Evolutionary conservation across 2,888 invertebrate species (phyloP).

Genomic region (Melinopterus prodromus): DNA sequence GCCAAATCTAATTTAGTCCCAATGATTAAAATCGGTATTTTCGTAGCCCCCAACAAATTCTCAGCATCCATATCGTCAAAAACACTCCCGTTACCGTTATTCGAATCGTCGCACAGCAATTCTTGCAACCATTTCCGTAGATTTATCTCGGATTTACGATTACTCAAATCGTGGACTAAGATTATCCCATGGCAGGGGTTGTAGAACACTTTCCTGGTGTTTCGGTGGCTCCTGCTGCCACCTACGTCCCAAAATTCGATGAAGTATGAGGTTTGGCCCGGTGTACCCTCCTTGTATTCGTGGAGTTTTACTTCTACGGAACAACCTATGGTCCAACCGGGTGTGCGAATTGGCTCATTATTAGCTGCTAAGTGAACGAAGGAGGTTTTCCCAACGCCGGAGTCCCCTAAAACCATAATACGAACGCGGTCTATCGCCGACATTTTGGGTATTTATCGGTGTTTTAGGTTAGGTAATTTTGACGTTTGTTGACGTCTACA

Average conservation of each 20-base stretch:
- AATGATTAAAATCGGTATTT: constrained; percentile 93
- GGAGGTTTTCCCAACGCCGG: constrained; percentile 97
- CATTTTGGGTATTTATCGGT: constrained; percentile 62
- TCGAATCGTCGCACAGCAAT: constrained; percentile 79
- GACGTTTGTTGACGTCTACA: constrained; percentile 17
- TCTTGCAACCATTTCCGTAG: constrained; percentile 93
- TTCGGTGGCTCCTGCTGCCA: constrained; percentile 91
- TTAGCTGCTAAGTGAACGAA: constrained; percentile 91
- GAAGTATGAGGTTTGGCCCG: constrained; percentile 89
- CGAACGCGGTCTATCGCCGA: constrained; percentile 89
- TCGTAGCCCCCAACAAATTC: constrained; percentile 83
- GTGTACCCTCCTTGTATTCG: constrained; percentile 93
- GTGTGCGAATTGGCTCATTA: constrained; percentile 83
- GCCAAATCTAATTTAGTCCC: constrained; percentile 93
- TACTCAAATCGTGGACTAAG: constrained; percentile 95
- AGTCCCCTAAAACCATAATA: constrained; percentile 89
- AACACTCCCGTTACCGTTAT: constrained; percentile 45
- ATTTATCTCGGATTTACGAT: constrained; percentile 94
- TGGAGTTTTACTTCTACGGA: constrained; percentile 95
- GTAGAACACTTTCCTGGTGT: constrained; percentile 94
- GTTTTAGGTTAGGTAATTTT: constrained; percentile 9
- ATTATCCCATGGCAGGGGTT: constrained; percentile 94
- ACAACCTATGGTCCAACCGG: constrained; percentile 96
- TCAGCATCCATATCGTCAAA: constrained; percentile 84
- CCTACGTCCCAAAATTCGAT: constrained; percentile 98